These are phyloP conservation scores for Lutra lutra DNA, from an alignment of 2,797 vertebrate genomes.

Conservation along the genomic window DNA sequence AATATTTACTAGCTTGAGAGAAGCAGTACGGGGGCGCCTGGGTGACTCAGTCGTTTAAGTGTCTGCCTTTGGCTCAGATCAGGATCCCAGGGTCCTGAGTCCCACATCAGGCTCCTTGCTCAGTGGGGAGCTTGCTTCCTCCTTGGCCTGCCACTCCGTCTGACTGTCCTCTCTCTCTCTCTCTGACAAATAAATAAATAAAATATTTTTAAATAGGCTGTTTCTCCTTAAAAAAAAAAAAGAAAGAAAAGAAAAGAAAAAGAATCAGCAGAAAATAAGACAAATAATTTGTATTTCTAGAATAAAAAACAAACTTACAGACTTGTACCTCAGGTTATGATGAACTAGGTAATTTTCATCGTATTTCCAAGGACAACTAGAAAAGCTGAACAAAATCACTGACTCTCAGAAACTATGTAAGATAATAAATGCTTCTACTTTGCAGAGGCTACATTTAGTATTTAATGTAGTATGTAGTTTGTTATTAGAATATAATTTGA, in stretches of 20 bases:
- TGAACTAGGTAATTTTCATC: neutral
- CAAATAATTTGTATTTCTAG: slow-evolving; percentile 18
- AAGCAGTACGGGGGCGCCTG: neutral
- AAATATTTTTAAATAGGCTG: neutral
- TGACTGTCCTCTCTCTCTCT: neutral
- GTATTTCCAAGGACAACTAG: neutral
- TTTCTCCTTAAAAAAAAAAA: neutral
- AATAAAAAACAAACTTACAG: neutral
- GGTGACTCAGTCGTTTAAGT: neutral
- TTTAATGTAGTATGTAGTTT: no score
- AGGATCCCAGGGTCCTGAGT: neutral
- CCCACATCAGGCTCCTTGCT: neutral
- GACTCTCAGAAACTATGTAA: neutral
- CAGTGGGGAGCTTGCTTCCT: neutral
- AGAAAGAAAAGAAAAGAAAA: neutral
- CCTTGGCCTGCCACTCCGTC: neutral
- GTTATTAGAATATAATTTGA: neutral
- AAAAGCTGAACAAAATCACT: neutral
- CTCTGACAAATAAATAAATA: neutral
- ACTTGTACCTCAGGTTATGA: neutral
- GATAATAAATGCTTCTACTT: neutral
- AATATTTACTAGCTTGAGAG: neutral
- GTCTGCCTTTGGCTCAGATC: neutral
- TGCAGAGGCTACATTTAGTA: neutral
- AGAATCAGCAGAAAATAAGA: slow-evolving; percentile 28